Base-by-base conservation (phyloP, 2,888 invertebrate genomes). In the Ormyrus rosae region DNA sequence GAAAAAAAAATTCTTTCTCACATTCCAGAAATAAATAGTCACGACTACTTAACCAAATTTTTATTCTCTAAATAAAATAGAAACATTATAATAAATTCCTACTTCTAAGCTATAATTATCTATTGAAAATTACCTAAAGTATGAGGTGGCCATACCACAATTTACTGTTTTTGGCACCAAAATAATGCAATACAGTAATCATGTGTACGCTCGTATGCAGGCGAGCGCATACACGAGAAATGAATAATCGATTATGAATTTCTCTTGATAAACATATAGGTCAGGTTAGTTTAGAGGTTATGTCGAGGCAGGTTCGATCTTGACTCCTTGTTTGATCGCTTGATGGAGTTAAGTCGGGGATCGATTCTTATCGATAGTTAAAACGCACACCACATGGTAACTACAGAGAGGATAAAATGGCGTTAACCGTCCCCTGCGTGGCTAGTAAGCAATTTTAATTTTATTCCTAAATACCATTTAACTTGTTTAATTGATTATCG, bases 381-480 rank as follows among this genome's bases (percentile, higher is more conserved):
- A 76, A 80, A 81, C 58, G 34, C 34, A 84, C 84, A 85, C 85
- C 89, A 88, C 89, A 89, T 89, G 88, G 88, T 88, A 85, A 86
- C 83, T 78, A 78, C 73, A 78, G 82, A 81, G 74, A 82, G 79
- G 85, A 85, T 87, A 91, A 90, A 90, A 91, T 91, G 91, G 91
- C 91, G 89, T 88, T 87, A 84, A 86, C 86, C 85, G 87, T 90
- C 84, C 91, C 91, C 85, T 91, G 90, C 85, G 87, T 91, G 83
- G 91, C 90, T 87, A 90, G 91, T 91, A 88, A 89, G 90, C 81
- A 84, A 85, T 85, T 85, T 85, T 78, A 58, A 76, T 73, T 79
- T 74, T 76, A 68, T 58, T 60, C 11, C 77, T 19, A 67, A 74
- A 81, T 81, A 69, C 69, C 58, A 78, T 48, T 71, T 73, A 55